These are phyloP conservation scores for Dorcus hopei DNA, from an alignment of 2,888 invertebrate genomes.

Conservation along the genomic window DNA sequence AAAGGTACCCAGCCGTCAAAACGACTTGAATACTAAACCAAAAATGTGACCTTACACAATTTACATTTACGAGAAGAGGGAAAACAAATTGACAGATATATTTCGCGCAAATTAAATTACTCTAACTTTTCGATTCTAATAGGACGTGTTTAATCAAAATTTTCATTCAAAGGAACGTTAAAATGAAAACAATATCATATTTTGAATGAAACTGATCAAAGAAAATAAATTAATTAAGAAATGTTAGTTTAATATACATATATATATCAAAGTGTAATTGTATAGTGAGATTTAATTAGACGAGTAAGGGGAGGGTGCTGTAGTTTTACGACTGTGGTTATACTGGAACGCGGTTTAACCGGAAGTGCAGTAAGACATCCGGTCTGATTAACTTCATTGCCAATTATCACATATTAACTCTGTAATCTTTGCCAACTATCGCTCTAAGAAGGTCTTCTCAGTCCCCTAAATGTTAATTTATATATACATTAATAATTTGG, in stretches of 20 bases:
- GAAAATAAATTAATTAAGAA: too few relatives aligned
- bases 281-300: slow-evolving; percentile 25
- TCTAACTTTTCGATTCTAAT: too few relatives aligned
- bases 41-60: slow-evolving; percentile 8
- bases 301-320: slow-evolving; percentile 16
- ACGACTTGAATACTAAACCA: slow-evolving; percentile 13
- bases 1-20: slow-evolving; percentile 3
- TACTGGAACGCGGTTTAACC: slow-evolving; percentile 16
- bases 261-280: neutral
- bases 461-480: neutral
- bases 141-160: too few relatives aligned
- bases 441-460: neutral
- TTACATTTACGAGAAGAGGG: slow-evolving; percentile 7
- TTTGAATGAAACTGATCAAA: too few relatives aligned
- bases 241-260: too few relatives aligned
- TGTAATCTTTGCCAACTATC: slow-evolving; percentile 13
- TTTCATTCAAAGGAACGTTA: too few relatives aligned
- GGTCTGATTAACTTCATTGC: slow-evolving; percentile 24
- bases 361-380: slow-evolving; percentile 26
- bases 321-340: slow-evolving; percentile 23
- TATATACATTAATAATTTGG: neutral
- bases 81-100: slow-evolving; percentile 1
- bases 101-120: neutral
- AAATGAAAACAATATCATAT: too few relatives aligned
- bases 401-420: slow-evolving; percentile 28